Percentiles rank a stretch among this genome's conserved stretches.
These are phyloP conservation scores for Tigriopus californicus DNA, from an alignment of 2,888 invertebrate genomes.

Conservation along the genomic window DNA sequence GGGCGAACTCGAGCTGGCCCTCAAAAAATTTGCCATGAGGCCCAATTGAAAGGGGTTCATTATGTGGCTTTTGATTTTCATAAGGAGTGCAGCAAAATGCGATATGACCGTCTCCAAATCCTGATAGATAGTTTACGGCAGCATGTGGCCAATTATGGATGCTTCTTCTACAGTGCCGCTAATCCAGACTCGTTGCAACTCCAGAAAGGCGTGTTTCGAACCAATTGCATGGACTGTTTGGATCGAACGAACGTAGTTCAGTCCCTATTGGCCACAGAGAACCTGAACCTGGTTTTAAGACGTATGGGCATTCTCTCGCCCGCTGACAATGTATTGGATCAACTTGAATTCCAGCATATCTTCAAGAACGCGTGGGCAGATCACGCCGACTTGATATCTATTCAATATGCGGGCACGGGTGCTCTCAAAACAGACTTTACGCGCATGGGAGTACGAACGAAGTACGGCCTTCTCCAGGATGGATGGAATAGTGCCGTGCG, in stretches of 20 bases:
- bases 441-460: constrained; percentile 79
- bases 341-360: constrained; percentile 46
- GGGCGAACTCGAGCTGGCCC: constrained; percentile 51
- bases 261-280: constrained; percentile 44
- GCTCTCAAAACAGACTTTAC: constrained; percentile 97
- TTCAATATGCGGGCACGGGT: constrained; percentile 93
- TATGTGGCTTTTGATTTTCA: constrained; percentile 99
- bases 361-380: constrained; percentile 90
- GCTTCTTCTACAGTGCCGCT: neutral
- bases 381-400: constrained; percentile 83
- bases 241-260: constrained; percentile 97
- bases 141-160: constrained; percentile 1
- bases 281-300: constrained; percentile 18
- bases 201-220: constrained; percentile 78
- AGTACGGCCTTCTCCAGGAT: constrained; percentile 61
- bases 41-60: constrained; percentile 27
- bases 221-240: constrained; percentile 93
- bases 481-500: constrained; percentile 75
- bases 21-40: constrained; percentile 39
- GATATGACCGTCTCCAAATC: constrained; percentile 24
- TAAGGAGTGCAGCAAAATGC: constrained; percentile 83
- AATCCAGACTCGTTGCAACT: constrained; percentile 19
- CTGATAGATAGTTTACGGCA: neutral
- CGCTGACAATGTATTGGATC: constrained; percentile 38
- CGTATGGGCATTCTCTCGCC: constrained; percentile 16